Evolutionary conservation across 2,888 invertebrate species (phyloP).

Genomic region (Stenurella melanura): DNA sequence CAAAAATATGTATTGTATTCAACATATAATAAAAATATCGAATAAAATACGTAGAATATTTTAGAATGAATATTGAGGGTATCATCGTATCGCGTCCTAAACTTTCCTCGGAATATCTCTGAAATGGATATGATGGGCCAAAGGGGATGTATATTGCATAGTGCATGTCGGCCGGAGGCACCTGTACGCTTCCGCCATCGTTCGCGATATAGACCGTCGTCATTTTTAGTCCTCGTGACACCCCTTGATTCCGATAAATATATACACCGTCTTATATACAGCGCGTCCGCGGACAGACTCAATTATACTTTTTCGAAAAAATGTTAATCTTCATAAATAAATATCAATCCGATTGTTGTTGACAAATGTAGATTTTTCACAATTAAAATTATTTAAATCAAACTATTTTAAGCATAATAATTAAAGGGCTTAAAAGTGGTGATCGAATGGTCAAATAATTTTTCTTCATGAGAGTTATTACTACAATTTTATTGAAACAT

Average conservation of each 20-base stretch:
- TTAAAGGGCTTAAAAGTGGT: too few species aligned
- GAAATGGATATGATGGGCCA: conserved; percentile 17
- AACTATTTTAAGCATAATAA: too few species aligned
- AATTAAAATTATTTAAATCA: too few species aligned
- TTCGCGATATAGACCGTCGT: conserved; percentile 31
- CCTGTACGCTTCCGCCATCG: conserved; percentile 35
- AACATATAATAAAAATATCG: not conserved
- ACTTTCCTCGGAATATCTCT: conserved; percentile 2
- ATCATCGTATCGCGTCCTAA: not conserved
- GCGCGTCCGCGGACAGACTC: too few species aligned
- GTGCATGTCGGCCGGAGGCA: conserved; percentile 35
- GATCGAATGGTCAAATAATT: too few species aligned
- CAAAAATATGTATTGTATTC: not conserved
- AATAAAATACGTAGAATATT: not conserved
- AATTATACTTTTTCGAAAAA: too few species aligned
- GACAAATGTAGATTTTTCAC: too few species aligned
- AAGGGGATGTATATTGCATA: conserved; percentile 32
- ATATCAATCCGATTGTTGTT: too few species aligned
- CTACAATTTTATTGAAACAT: too few species aligned
- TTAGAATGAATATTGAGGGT: conserved; percentile 5
- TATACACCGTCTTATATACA: conserved; percentile 8
- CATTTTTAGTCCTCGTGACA: conserved; percentile 29
- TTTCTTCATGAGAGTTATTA: too few species aligned
- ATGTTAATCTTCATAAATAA: too few species aligned
- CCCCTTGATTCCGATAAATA: not conserved